Percentiles rank a stretch among this genome's conserved stretches.
Conservation (phyloP, 2,797 vertebrate species). For the Hippoglossus hippoglossus region DNA sequence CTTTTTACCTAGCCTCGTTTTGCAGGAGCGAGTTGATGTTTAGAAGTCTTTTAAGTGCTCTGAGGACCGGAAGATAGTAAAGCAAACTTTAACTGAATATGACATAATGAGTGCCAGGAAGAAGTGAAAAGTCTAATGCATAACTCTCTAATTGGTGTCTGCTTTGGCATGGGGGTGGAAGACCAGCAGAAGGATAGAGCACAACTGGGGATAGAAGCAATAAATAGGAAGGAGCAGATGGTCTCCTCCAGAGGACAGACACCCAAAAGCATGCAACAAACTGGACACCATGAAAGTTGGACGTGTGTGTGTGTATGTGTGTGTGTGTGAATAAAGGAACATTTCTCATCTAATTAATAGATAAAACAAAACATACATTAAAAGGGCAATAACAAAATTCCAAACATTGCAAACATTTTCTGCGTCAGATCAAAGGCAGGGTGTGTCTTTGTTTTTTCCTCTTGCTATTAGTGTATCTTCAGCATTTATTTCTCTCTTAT, state of each 20-base stretch:
- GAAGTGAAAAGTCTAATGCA: constrained; percentile 79
- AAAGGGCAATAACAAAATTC: no score
- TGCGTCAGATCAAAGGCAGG: no score
- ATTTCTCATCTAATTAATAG: no score
- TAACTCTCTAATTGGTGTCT: constrained; percentile 85
- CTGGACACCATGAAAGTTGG: constrained; percentile 73
- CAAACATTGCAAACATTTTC: no score
- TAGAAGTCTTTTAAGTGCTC: constrained; percentile 44
- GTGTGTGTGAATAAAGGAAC: no score
- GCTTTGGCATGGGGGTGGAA: constrained; percentile 81
- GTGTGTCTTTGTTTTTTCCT: no score
- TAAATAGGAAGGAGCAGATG: constrained; percentile 86
- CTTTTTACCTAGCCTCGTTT: constrained; percentile 36
- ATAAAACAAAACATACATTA: no score
- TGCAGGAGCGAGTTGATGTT: constrained; percentile 44
- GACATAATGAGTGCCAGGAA: constrained; percentile 77
- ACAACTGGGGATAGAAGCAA: constrained; percentile 84
- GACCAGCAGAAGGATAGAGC: constrained; percentile 84
- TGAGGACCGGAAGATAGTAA: constrained; percentile 45
- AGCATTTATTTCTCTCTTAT: no score
- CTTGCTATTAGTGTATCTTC: no score
- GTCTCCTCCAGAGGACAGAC: constrained; percentile 80
- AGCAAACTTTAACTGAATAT: constrained; percentile 70
- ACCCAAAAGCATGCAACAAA: constrained; percentile 74
- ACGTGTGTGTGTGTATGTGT: constrained; percentile 11